Evolutionary conservation across 2,888 invertebrate species (phyloP).

Genomic region (Epinotia ramella): DNA sequence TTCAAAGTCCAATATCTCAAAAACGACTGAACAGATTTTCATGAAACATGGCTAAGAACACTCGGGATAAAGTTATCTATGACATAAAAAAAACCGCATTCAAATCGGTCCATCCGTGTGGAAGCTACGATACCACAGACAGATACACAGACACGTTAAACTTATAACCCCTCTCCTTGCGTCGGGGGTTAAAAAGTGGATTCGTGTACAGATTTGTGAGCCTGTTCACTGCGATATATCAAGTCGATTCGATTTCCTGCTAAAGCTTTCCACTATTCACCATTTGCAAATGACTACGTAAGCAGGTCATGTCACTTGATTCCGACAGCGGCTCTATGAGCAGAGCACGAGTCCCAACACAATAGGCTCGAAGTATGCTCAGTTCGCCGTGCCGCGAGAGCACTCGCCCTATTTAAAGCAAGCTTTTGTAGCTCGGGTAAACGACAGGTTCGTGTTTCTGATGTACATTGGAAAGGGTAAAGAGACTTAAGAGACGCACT

Average conservation of each 20-base stretch:
- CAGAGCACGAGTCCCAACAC: conserved; percentile 13
- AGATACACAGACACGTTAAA: too few species aligned
- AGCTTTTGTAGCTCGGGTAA: conserved; percentile 26
- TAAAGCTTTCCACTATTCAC: neutral
- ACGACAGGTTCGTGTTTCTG: conserved; percentile 1
- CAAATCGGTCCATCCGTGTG: too few species aligned
- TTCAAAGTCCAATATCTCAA: too few species aligned
- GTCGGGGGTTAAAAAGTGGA: too few species aligned
- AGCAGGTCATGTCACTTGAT: conserved; percentile 32
- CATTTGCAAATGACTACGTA: conserved; percentile 12
- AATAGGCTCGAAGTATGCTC: conserved; percentile 28
- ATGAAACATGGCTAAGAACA: too few species aligned
- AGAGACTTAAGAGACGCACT: neutral
- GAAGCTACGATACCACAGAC: too few species aligned
- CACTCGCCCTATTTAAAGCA: conserved; percentile 42
- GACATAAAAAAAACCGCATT: too few species aligned
- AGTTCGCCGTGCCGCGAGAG: conserved; percentile 29
- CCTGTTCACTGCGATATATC: neutral
- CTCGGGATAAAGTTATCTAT: too few species aligned
- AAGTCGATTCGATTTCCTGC: neutral
- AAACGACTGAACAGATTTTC: too few species aligned
- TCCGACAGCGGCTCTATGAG: neutral
- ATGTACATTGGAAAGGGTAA: neutral
- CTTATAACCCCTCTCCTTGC: too few species aligned
- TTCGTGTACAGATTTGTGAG: too few species aligned